phyloP scores from a whole-genome alignment of 2,113 vertebrate species.

The Pleuronectes platessa region DNA sequence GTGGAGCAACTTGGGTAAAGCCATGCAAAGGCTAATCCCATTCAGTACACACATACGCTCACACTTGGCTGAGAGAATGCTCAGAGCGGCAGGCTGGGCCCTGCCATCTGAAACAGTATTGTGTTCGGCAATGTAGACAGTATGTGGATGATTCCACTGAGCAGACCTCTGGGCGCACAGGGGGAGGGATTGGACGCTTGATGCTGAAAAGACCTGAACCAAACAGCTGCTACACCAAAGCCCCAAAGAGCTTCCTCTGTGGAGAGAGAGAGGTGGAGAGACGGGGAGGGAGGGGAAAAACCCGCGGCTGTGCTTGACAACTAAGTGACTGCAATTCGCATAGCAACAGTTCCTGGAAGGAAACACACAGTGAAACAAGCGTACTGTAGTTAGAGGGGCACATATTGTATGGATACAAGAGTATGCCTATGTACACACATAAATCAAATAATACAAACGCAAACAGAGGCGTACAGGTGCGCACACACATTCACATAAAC shows the following conservation, averaged over 20 bases:
- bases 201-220: constrained; percentile 79
- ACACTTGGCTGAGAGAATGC: constrained; percentile 70
- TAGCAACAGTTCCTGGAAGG: constrained; percentile 81
- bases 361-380: constrained; percentile 54
- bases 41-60: constrained; percentile 69
- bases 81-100: constrained; percentile 59
- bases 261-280: constrained; percentile 64
- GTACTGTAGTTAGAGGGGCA: constrained; percentile 40
- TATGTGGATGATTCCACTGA: constrained; percentile 73
- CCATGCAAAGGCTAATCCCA: constrained; percentile 78
- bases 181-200: constrained; percentile 71
- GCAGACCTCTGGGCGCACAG: constrained; percentile 63
- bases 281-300: constrained; percentile 22
- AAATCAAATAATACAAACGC: constrained; percentile 52
- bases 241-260: constrained; percentile 75
- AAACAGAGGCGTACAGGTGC: constrained; percentile 23
- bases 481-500: constrained; percentile 1
- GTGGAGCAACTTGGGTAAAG: constrained; percentile 68
- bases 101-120: constrained; percentile 78
- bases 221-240: constrained; percentile 79
- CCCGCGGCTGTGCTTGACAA: constrained; percentile 77
- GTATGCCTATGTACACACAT: constrained; percentile 41
- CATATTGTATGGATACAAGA: constrained; percentile 35
- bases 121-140: constrained; percentile 78
- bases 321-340: constrained; percentile 77